A percentile compares a stretch with the other conserved stretches of the same genome.
Evolutionary conservation across 2,888 invertebrate species (phyloP).

Genomic region (Sphecodes monilicornis): DNA sequence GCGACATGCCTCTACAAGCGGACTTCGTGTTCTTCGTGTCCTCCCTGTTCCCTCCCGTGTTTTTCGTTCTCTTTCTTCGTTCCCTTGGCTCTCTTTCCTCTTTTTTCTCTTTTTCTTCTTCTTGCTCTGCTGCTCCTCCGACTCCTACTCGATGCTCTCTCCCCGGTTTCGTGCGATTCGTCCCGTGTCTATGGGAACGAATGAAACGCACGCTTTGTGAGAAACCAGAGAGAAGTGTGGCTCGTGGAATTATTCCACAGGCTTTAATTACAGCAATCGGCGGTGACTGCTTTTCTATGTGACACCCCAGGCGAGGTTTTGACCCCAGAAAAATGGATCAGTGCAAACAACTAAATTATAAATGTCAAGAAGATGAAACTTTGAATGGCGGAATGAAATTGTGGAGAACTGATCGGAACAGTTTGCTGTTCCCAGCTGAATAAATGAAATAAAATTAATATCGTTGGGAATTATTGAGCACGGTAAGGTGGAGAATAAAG

Average conservation of each 20-base stretch:
- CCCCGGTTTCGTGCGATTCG: conserved; percentile 58
- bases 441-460: too few species aligned
- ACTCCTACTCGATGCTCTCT: neutral
- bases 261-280: neutral
- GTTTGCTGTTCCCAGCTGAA: too few species aligned
- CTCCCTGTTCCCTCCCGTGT: conserved; percentile 46
- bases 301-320: neutral
- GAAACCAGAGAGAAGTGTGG: neutral
- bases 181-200: conserved; percentile 65
- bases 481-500: too few species aligned
- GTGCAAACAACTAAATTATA: neutral
- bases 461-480: too few species aligned
- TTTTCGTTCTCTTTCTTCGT: conserved; percentile 40
- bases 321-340: neutral
- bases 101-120: conserved; percentile 22
- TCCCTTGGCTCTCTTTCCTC: conserved; percentile 4
- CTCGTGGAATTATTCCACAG: neutral
- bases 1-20: conserved; percentile 71
- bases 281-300: neutral
- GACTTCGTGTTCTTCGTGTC: conserved; percentile 70
- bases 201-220: conserved; percentile 26
- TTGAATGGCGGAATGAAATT: too few species aligned
- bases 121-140: neutral
- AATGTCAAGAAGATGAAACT: too few species aligned
- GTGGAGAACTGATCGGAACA: too few species aligned